These are phyloP conservation scores for Sula dactylatra DNA, from an alignment of 2,113 vertebrate species.

Conservation along the genomic window DNA sequence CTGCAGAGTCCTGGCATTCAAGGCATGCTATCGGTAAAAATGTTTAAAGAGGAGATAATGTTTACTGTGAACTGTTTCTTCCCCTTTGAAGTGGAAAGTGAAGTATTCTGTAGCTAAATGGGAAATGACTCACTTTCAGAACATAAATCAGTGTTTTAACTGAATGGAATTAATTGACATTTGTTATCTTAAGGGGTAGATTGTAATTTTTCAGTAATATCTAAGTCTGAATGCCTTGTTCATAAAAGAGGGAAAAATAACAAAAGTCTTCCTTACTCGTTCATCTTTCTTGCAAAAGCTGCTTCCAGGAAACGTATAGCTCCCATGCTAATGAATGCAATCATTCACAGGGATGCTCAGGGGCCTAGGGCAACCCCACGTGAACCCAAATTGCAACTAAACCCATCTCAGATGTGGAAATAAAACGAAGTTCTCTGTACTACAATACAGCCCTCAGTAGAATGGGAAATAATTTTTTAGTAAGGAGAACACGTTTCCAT, in stretches of 20 bases:
- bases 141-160: background rate
- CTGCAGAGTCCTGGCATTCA: background rate
- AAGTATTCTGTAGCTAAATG: background rate
- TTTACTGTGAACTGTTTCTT: conserved; percentile 24
- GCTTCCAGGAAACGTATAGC: background rate
- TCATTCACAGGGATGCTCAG: background rate
- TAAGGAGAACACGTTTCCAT: background rate
- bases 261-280: background rate
- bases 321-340: background rate
- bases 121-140: background rate
- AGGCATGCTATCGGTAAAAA: background rate
- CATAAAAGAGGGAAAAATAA: background rate
- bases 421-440: background rate
- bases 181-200: background rate
- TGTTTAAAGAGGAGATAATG: background rate
- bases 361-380: background rate
- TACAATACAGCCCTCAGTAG: background rate
- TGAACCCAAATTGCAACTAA: background rate
- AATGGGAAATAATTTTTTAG: background rate
- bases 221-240: background rate
- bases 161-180: conserved; percentile 26
- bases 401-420: background rate
- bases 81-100: background rate
- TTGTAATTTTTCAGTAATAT: background rate
- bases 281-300: background rate